Base-by-base conservation (phyloP, 2,113 vertebrate genomes). In the Tachycineta bicolor region DNA sequence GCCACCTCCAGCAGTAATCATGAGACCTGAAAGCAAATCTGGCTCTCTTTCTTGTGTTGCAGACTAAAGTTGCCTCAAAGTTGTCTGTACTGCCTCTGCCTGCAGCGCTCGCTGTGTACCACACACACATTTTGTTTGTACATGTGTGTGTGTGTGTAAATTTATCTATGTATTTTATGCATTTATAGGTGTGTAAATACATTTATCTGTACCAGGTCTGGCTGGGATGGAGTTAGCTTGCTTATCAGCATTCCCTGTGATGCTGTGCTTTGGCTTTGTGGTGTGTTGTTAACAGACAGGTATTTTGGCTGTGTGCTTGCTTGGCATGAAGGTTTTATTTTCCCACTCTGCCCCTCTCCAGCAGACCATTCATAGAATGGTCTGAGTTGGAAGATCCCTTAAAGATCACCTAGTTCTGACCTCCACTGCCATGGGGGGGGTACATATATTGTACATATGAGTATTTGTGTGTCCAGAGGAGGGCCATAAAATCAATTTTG, bases 381-480 rank as follows among this genome's bases (percentile, higher is more conserved):
- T 55, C 69, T 62, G 55, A 11, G 21, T 63, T 76, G 34, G 55
- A 63, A 90, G 10, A 25, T 7, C 14, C 34, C 87, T 49, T 76
- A 28, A 63, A 43, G 41, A 49, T 47, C 12, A 34, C 23, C 41
- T 76, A 9, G 21, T 34, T 62, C 79, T n/a, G 25, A 47, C 12
- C 10, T 20, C 25, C 0, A 1, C 17, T 55, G 41, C 25, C 55
- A 33, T 23, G 5, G 10, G 3, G 6, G 6, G 7, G 3, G 7
- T 43, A 23, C 31, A 12, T 41, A 10, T 41, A 59, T 39, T 46
- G 25, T 31, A 49, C 55, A 3, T 41, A 22, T 34, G n/a, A 39
- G 39, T 26, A 55, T 34, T 15, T 55, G 41, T 22, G n/a, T 17
- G 18, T 43, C n/a, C 31, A 64, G 10, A 41, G 29, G 13, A 63